Evolutionary conservation across 2,888 invertebrate species (phyloP).

Genomic region (Agapostemon virescens): DNA sequence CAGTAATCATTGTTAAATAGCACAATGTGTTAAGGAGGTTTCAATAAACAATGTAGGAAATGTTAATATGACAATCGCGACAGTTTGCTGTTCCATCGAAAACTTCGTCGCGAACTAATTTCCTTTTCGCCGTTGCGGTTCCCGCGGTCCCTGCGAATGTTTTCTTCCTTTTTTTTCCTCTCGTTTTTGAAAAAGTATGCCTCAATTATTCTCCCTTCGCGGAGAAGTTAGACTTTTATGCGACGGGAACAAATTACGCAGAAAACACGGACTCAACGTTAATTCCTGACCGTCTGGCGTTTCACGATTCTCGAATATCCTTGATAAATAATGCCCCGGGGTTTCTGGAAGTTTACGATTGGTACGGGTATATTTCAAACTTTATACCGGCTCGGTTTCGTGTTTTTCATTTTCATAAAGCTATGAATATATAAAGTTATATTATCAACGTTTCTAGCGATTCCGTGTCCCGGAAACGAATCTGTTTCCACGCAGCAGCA

Average conservation of each 20-base stretch:
- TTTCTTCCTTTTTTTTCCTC: too few relatives aligned
- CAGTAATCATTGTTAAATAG: too few relatives aligned
- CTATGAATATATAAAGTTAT: conserved; percentile 51
- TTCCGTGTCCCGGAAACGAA: background rate
- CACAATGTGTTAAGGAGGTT: background rate
- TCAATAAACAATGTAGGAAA: background rate
- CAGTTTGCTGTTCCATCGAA: background rate
- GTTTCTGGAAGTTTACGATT: conserved; percentile 41
- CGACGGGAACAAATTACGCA: conserved; percentile 40
- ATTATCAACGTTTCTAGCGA: conserved; percentile 19
- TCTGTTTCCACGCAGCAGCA: background rate
- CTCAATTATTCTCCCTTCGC: conserved; percentile 2
- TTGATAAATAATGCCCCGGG: conserved; percentile 46
- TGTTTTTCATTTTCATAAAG: conserved; percentile 42
- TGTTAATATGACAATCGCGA: background rate
- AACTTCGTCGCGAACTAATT: conserved; percentile 4
- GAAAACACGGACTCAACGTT: conserved; percentile 34
- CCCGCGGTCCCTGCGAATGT: background rate
- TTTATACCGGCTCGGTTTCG: conserved; percentile 30
- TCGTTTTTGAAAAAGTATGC: background rate
- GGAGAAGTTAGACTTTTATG: conserved; percentile 42
- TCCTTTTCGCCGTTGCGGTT: background rate
- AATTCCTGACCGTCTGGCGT: conserved; percentile 36
- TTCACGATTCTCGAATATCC: conserved; percentile 44
- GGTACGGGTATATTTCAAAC: conserved; percentile 38